phyloP scores from a whole-genome alignment of 1,140 invertebrate genomes.

The Holotrichia oblita region DNA sequence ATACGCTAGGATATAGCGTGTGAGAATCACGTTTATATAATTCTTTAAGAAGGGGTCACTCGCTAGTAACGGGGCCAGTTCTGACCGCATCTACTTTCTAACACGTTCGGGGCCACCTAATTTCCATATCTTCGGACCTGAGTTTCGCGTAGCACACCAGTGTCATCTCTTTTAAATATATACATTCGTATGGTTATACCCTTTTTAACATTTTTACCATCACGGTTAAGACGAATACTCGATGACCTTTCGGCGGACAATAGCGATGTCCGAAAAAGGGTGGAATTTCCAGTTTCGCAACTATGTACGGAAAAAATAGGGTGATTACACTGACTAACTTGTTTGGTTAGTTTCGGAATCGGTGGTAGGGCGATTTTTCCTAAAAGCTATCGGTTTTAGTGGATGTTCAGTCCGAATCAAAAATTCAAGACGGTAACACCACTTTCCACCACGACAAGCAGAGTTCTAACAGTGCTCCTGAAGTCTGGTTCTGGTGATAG shows the following conservation, averaged over 20 bases:
- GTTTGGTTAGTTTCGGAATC: neutral
- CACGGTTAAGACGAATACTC: neutral
- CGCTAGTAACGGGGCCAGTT: neutral
- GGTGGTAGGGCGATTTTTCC: neutral
- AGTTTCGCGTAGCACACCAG: neutral
- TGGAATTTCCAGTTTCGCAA: neutral
- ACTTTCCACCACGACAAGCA: too few relatives aligned
- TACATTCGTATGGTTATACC: too few relatives aligned
- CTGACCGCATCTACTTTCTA: neutral
- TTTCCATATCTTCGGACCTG: neutral
- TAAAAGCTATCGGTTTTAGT: neutral
- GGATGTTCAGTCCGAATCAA: conserved; percentile 51
- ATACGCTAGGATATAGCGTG: neutral
- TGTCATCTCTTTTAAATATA: too few relatives aligned
- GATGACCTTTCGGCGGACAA: neutral
- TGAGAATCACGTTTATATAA: neutral
- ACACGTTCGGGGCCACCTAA: neutral
- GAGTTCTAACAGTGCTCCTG: neutral
- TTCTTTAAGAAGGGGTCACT: neutral
- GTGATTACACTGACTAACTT: too few relatives aligned
- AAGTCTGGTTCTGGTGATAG: neutral
- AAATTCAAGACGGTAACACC: conserved; percentile 49
- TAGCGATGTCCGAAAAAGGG: neutral
- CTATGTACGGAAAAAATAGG: neutral
- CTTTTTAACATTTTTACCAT: neutral